Conservation (phyloP, 2,113 vertebrate species). For the Campylorhamphus procurvoides region DNA sequence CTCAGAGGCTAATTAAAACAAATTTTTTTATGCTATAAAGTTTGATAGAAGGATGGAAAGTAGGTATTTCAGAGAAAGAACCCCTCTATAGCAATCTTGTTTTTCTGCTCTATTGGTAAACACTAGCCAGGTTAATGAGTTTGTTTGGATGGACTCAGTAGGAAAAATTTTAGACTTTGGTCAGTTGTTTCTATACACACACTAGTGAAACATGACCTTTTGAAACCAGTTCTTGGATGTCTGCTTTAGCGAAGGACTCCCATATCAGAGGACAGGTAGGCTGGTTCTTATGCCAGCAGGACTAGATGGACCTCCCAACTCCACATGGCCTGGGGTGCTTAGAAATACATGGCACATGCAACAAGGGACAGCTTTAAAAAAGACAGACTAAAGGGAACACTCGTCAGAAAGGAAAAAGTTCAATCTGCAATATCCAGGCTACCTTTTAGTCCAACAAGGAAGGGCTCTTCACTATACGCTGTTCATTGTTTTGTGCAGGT, state of each 20-base stretch:
- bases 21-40: not conserved
- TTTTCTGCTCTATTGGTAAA: not conserved
- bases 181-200: not conserved
- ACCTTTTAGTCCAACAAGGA: not conserved
- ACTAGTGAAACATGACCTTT: not conserved
- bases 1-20: not conserved
- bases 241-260: not conserved
- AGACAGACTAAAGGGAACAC: not conserved
- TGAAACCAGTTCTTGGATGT: not conserved
- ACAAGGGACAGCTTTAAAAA: not conserved
- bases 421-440: not conserved
- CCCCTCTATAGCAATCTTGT: not conserved
- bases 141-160: not conserved
- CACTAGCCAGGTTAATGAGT: not conserved
- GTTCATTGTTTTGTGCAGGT: not conserved
- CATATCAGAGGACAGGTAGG: not conserved
- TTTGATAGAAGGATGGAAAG: fast-evolving
- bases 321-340: not conserved
- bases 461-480: not conserved
- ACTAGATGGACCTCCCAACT: not conserved
- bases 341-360: not conserved
- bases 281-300: not conserved
- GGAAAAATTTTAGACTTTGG: conserved; percentile 9
- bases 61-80: not conserved
- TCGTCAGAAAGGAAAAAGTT: not conserved